phyloP scores from a whole-genome alignment of 2,113 vertebrate species.

The Tachysurus vachellii region DNA sequence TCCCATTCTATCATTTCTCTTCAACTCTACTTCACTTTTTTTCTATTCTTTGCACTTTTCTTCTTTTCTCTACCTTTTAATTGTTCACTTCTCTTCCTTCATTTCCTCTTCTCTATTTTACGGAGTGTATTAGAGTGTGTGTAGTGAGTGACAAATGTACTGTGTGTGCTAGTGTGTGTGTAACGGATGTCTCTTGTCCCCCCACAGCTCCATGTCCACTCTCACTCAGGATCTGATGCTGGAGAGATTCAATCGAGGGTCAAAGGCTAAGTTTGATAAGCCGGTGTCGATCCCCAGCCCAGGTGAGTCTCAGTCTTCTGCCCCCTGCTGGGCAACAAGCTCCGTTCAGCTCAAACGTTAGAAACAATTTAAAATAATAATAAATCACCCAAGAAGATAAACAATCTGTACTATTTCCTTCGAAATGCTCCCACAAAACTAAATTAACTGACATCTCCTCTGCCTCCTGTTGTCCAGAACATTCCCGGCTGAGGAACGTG shows the following conservation, averaged over 20 bases:
- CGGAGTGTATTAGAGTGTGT: not conserved
- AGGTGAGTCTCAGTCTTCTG: constrained; percentile 66
- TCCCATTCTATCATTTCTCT: not conserved
- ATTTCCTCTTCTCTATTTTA: not conserved
- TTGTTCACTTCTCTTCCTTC: not conserved
- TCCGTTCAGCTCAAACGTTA: not conserved
- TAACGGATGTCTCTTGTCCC: constrained; percentile 45
- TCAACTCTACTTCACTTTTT: not conserved
- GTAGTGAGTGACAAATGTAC: not conserved
- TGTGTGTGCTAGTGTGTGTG: not conserved
- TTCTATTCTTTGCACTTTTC: not conserved
- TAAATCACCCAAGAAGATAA: too few species aligned
- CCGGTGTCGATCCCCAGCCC: constrained; percentile 75
- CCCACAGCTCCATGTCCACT: constrained; percentile 71
- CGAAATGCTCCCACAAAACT: not conserved
- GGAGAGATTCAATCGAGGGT: constrained; percentile 72
- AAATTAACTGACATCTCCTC: not conserved
- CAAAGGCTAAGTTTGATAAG: constrained; percentile 75
- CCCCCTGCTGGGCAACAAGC: constrained; percentile 54
- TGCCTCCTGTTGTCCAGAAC: constrained; percentile 65
- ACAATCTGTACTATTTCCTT: not conserved
- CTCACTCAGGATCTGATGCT: constrained; percentile 78
- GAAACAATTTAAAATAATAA: not conserved
- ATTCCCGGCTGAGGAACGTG: constrained; percentile 79
- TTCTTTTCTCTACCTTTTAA: not conserved